Base-by-base conservation (phyloP, 2,797 vertebrate species). In the Schizothorax lantsangensis region DNA sequence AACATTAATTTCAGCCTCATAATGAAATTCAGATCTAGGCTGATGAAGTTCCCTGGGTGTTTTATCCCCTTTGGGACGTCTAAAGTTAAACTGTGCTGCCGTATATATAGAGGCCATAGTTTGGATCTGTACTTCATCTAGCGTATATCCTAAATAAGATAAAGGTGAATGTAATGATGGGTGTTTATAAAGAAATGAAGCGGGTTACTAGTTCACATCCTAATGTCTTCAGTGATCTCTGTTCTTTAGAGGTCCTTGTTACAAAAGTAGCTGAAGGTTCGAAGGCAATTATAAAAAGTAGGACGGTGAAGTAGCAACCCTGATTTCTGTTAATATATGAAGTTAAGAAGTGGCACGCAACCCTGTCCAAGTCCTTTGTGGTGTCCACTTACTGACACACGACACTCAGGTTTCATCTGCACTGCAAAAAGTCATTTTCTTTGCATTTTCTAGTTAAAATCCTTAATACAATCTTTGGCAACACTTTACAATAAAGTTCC, bases 41-140 rank as follows among this genome's bases (percentile, higher is more conserved):
- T 81, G 79, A 66, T 68, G 79, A 81, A 81, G 62, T 36, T 81
- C 79, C 79, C 79, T 14, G 9, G 62, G 79, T 49, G 79, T 33
- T 81, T 81, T 33, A 23, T 81, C 79, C 43, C 79, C 62, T 81
- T 33, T 6, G 79, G 62, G 79, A 68, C 43, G 0, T 33, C 79
- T 81, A 68, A 81, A 81, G 40, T 68, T 81, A 81, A 81, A 81
- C 62, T 66, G 40, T 68, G 17, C 62, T 33, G 26, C 11, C 3
- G 43, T 81, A 11, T 47, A 54, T 77, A 81, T 49, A 64, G 62
- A 81, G 43, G 26, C 62, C n/a, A 68, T 30, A 47, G 17, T 80
- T 21, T 36, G 62, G 59, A 68, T 81, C 43, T 45, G 12, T 47
- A 59, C 54, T 79, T 79, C 36, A 59, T 40, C 49, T 38, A 38